Evolutionary conservation across 2,113 vertebrate genomes (phyloP).

Genomic region (Chelonoidis abingdonii): DNA sequence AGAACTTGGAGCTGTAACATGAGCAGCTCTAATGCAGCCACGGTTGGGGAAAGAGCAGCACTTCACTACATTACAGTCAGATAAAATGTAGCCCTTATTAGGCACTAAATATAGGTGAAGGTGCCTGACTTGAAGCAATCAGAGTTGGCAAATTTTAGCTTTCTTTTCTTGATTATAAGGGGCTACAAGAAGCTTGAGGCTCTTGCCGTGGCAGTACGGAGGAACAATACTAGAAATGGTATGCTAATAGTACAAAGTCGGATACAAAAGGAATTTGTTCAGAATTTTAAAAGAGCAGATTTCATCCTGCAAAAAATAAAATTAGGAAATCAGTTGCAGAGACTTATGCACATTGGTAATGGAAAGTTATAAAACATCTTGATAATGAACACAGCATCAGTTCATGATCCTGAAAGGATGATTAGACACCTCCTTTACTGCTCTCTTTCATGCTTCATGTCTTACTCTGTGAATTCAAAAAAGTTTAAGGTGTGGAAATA

Average conservation of each 20-base stretch:
- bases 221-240: background rate
- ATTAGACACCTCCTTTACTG: background rate
- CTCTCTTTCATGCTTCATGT: background rate
- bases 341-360: constrained; percentile 1
- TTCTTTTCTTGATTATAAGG: background rate
- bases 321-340: background rate
- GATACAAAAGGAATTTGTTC: background rate
- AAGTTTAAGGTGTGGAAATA: background rate
- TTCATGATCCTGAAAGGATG: constrained; percentile 29
- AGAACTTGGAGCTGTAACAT: background rate
- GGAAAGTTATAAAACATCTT: background rate
- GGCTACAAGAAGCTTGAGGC: background rate
- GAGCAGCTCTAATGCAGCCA: background rate
- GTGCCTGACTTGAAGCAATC: background rate
- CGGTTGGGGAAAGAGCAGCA: background rate
- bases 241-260: background rate
- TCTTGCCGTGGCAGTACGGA: background rate
- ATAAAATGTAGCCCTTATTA: background rate
- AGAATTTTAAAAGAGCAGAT: constrained; percentile 6
- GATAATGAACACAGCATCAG: background rate
- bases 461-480: background rate
- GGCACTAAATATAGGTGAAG: background rate
- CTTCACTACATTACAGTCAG: background rate
- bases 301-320: background rate
- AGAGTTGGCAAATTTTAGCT: background rate